Base-by-base conservation (phyloP, 2,888 invertebrate species). In the Drosophila mayaguana region DNA sequence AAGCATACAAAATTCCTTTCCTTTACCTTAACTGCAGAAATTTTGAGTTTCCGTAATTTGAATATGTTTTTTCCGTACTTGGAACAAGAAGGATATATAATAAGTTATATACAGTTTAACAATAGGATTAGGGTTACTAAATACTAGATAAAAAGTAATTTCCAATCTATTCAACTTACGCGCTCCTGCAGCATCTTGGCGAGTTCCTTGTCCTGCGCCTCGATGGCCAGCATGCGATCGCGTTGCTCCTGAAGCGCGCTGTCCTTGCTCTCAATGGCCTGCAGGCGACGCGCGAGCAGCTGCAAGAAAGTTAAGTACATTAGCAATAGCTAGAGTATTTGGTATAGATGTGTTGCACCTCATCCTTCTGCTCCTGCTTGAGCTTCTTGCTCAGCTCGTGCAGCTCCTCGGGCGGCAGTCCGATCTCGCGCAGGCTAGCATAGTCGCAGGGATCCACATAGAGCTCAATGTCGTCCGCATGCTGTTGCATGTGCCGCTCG, bases 191-290 rank as follows among this genome's bases (percentile, higher is more conserved):
- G 92, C 93, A 96, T 94, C 91, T 95, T 95, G 2, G 96, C 96
- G 56, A 96, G 91, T 91, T 96, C 96, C 72, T 96, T 95, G 89
- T 97, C 96, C 91, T 96, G 96, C 1, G 96, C 96, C 92, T 97
- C 96, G 81, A 96, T 96, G 2, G 96, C 96, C 74, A 96, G 90
- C 85, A 95, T 93, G 74, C 95, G 94, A 92, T 96, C 96, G 5
- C 68, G 88, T 50, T 91, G 91, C 72, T 94, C 92, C 72, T 94
- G 92, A 18, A 94, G 94, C 64, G 94, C 93, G 56, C 94, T 94
- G 38, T 93, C 92, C 88, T 94, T 94, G 72, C 95, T 94, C 92
- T 97, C 96, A 92, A 96, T 95, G 83, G 96, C 95, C 93, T 97
- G 97, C 36, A 97, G 92, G 72, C 95, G 94, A 72, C 95, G 93